A percentile compares a stretch with the other conserved stretches of the same genome.
These are phyloP conservation scores for Hippoglossus hippoglossus DNA, from an alignment of 2,797 vertebrate species.

Conservation along the genomic window DNA sequence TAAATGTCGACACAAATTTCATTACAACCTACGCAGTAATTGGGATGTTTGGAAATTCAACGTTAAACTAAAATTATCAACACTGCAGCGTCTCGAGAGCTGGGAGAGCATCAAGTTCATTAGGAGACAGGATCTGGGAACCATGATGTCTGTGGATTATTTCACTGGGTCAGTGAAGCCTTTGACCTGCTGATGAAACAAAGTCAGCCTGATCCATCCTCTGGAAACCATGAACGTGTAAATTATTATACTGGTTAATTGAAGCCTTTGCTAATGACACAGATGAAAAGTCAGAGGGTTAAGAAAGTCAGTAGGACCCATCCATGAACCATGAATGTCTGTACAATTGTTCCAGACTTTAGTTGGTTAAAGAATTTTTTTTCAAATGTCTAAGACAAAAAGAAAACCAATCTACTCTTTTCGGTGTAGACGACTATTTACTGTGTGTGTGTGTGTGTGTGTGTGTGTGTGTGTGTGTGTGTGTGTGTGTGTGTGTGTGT, in stretches of 20 bases:
- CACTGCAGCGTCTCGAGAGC: not conserved
- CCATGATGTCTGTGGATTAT: too few species aligned
- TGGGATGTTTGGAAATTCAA: not conserved
- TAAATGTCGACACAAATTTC: not conserved
- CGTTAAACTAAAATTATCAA: not conserved
- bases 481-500: not conserved
- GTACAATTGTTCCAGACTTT: not conserved
- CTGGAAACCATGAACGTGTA: too few species aligned
- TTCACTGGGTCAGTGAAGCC: too few species aligned
- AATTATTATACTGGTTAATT: too few species aligned
- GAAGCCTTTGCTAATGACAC: too few species aligned
- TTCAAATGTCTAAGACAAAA: not conserved
- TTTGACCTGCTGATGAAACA: too few species aligned
- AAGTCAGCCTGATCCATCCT: too few species aligned
- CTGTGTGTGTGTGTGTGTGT: not conserved
- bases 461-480: too few species aligned
- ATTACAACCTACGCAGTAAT: not conserved
- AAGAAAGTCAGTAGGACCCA: not conserved
- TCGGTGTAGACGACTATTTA: too few species aligned
- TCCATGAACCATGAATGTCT: not conserved
- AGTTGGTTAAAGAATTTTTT: not conserved
- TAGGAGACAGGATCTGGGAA: not conserved
- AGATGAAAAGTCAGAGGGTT: not conserved
- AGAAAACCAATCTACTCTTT: not conserved
- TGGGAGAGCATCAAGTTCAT: too few species aligned